Evolutionary conservation across 2,797 vertebrate species (phyloP), one percentile per base, ranked within the genome.

Genomic region (Microhierax caerulescens): DNA sequence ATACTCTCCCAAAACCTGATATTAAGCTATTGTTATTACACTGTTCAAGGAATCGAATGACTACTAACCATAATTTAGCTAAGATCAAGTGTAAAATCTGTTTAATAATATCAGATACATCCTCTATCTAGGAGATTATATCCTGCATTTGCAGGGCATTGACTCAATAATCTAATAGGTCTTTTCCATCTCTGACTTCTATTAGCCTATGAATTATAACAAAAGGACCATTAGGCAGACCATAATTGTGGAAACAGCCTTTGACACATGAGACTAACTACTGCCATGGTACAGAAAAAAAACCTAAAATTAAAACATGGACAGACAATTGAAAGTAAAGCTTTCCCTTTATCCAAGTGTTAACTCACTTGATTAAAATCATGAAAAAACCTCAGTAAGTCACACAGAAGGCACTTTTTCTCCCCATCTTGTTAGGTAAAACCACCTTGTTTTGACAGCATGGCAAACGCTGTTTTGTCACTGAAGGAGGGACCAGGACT

Each of bases 161-260:
- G 96, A 97, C 96, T 97, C 94, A 91, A 57, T 96, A 94, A 96
- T 94, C 97, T 94, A 95, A 95, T 91, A 94, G 97, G 97, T 95
- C 93, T 91, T 97, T 97, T 96, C 96, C 94, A 96, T 97, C 95
- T 95, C 97, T 95, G 95, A 95, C 97, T 97, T 96, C 97, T 95
- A 97, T 97, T 96, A 97, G 96, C 95, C 96, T 85, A 72, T 93
- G 94, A 97, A 97, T 97, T 95, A 97, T 23, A 97, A 97, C 96
- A 97, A 97, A 97, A 97, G 96, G 93, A 95, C 94, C 96, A 96
- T 96, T 96, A 97, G 91, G 96, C 96, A 97, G 97, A 97, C 72
- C 91, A 91, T 96, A 95, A 96, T 96, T 97, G 96, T 97, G 97
- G 95, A 94, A 94, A 96, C 91, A 96, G 97, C 96, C 95, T 96